These are phyloP conservation scores for Xerus inauris DNA, from an alignment of 2,113 vertebrate species.

Conservation along the genomic window DNA sequence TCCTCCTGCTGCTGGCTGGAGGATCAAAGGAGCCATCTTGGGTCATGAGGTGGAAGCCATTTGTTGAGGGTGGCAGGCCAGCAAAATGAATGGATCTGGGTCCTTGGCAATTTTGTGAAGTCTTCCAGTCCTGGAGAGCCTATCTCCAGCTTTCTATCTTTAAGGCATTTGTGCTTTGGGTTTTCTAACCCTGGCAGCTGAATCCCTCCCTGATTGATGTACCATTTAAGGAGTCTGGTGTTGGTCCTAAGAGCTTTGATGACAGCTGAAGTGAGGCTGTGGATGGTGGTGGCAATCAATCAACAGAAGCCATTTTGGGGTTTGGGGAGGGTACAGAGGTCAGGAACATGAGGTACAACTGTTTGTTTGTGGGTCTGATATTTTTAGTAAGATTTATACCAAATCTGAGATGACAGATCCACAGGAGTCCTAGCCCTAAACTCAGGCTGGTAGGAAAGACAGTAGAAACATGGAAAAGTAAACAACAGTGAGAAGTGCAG, in stretches of 20 bases:
- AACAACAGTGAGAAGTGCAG: background rate
- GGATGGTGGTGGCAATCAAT: background rate
- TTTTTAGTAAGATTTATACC: background rate
- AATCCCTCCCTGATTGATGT: background rate
- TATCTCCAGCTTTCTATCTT: background rate
- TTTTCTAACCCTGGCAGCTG: background rate
- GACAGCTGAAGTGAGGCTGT: background rate
- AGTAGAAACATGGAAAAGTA: background rate
- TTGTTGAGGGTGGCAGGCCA: background rate
- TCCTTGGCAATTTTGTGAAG: background rate
- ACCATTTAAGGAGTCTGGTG: background rate
- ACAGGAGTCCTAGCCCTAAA: background rate
- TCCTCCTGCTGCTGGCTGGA: background rate
- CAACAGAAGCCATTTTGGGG: too few species aligned
- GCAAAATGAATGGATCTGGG: background rate
- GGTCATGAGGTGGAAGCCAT: background rate
- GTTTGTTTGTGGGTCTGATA: background rate
- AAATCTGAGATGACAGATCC: background rate
- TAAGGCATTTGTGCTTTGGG: background rate
- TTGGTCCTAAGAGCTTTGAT: background rate
- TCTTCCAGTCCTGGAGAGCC: background rate
- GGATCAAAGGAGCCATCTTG: background rate
- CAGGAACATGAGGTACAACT: background rate
- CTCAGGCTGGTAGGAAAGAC: background rate
- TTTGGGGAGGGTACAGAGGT: background rate